Base-by-base conservation (phyloP, 92 coral and sea anemone genomes). In the Parazoanthus darwini region DNA sequence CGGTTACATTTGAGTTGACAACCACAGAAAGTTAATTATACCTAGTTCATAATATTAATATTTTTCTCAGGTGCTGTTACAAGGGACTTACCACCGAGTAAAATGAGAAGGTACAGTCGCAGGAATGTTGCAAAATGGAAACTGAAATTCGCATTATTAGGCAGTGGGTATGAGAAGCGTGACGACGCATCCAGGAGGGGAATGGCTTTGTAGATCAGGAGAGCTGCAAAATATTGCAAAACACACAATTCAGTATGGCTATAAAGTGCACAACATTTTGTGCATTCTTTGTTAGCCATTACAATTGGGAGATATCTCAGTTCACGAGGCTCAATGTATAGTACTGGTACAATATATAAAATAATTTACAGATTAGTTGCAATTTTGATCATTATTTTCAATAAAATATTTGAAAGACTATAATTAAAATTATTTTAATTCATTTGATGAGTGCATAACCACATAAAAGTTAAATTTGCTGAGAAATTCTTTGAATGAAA, bases 71-170 rank as follows among this genome's bases (percentile, higher is more conserved):
- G 51, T 48, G 51, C 11, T 48, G 0, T 29, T 74, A 3, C 14
- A 16, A 13, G 23, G 14, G 13, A 85, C 95, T 91, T 85, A 94
- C 97, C 98, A 82, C 79, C 72, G 8, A 88, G 82, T 14, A 97
- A 51, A 10, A 95, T 25, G 18, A 96, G n/a, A 51, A 97, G 88
- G 85, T 97, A 93, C 9, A 95, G 43, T 82, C 94, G 92, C 58
- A 97, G 93, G 85, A 94, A 97, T 78, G 91, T 67, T 35, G 96
- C 93, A 90, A 97, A 97, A 74, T 94, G 93, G 87, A 97, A 95
- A 73, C 97, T 92, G 87, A 94, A 86, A 88, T 97, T 93, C 74
- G 93, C 56, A 66, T 89, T 85, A 79, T 95, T 93, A 71, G 96
- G 98, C 56, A 96, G 90, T 72, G 88, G 83, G 78, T 91, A 77